Evolutionary conservation across 2,113 vertebrate genomes (phyloP), one percentile per base, ranked within the genome.

Genomic region (Oreotrochilus melanogaster): DNA sequence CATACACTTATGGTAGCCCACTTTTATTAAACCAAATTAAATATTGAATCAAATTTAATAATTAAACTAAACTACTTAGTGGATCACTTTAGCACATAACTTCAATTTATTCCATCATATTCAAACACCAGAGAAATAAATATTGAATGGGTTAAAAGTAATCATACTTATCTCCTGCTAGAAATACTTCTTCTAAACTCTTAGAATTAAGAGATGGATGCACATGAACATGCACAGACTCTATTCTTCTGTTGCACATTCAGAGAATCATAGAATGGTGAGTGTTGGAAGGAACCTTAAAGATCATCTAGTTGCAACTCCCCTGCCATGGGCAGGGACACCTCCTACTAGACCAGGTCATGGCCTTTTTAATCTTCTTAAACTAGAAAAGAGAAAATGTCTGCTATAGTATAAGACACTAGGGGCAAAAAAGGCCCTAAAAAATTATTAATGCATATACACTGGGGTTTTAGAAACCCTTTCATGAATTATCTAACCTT

Each of bases 21-120:
- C 93, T 97, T 98, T 98, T 98, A 98, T 98, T 98, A 98, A 98
- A 97, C 89, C 84, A 97, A 98, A 98, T 98, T 98, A 98, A 98
- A 98, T 98, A 98, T 98, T 98, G 97, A 98, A 97, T 96, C 79
- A 97, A 97, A 98, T 98, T 98, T 97, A 98, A 98, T 98, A 98
- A 98, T 98, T 98, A 98, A 98, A 98, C 93, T 96, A 84, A 96
- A 98, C 97, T 98, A 96, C 96, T 97, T 97, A 96, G 97, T 97
- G 95, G 72, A 96, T 97, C 96, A 95, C 92, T 98, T 98, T 98
- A 98, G 91, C 83, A 94, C 83, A 90, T 87, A 97, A 93, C 89
- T 97, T 96, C 86, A 95, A 95, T 97, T 97, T 96, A 86, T 96
- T 45, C 56, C 91, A 83, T 83, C 48, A 83, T 86, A 79, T 73